These are phyloP conservation scores for Tiliacea aurago DNA, from an alignment of 2,888 invertebrate genomes.

Conservation along the genomic window DNA sequence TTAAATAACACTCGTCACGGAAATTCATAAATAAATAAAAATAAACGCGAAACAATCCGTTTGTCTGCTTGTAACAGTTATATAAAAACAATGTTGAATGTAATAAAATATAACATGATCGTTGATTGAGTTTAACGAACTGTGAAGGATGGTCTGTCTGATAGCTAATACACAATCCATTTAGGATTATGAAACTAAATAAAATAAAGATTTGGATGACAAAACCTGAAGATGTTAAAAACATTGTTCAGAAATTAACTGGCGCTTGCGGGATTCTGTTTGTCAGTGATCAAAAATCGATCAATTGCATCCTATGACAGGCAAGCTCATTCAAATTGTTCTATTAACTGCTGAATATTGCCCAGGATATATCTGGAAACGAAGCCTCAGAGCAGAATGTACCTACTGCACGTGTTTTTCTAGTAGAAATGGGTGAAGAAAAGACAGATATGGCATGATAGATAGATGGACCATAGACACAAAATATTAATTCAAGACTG, in stretches of 20 bases:
- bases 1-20: conserved; percentile 23
- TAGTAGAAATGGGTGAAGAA: too few species aligned
- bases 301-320: background rate
- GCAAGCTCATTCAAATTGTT: background rate
- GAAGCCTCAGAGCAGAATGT: too few species aligned
- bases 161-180: background rate
- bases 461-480: background rate
- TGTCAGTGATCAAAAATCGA: background rate
- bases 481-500: background rate
- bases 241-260: background rate
- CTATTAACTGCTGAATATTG: background rate
- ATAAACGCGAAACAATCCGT: conserved; percentile 13
- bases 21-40: conserved; percentile 21
- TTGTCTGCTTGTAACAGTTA: conserved; percentile 23
- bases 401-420: too few species aligned
- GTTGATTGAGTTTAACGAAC: conserved; percentile 34
- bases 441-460: too few species aligned
- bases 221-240: background rate
- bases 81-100: conserved; percentile 26
- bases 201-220: background rate
- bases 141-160: conserved; percentile 29
- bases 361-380: too few species aligned
- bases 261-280: background rate
- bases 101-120: conserved; percentile 38
- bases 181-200: conserved; percentile 19